Evolutionary conservation across 1,140 invertebrate genomes (phyloP), one percentile per base, ranked within the genome.

Genomic region (Zaprionus camerounensis): DNA sequence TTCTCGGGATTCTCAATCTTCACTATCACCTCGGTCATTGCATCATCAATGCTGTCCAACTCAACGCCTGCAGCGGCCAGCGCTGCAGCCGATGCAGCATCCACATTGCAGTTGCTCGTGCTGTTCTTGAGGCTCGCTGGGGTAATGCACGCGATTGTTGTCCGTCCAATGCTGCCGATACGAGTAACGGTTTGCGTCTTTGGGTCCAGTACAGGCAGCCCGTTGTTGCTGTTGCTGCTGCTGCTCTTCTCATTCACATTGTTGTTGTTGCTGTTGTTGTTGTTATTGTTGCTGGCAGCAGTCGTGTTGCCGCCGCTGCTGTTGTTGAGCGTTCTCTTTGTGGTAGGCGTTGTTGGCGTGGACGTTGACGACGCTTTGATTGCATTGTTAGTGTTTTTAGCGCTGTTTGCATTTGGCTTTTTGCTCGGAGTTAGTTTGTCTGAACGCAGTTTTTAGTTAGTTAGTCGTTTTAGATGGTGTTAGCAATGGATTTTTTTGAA

Each of bases 1-100:
- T 79, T 85, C 26, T 83, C 81, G 0, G 87, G 85, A 72, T 91
- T 87, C 76, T 92, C 91, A 46, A 92, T 92, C 75, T 92, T 92
- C 5, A 92, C 91, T 59, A 92, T 90, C 61, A 92, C 83, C 73
- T 92, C 91, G 49, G 91, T 92, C 82, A 88, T 92, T 46, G 76
- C 69, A 51, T 91, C 86, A 62, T 92, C 91, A 36, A 92, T 91
- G 46, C 82, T 86, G 51, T 92, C 91, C 61, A 92, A 55, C 58
- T 92, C 91, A 3, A 92, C 91, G 34, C 91, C 91, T 2, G 91
- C 91, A 20, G 91, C 91, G 20, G 91, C 87, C 56, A 92, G 61
- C 2, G 82, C 91, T 5, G 91, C 91, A 6, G 91, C 87, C 38
- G 91, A 91, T 22, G 81, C 87, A 7, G 86, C 91, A 69, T 86